Evolutionary conservation across 2,797 vertebrate genomes (phyloP), one percentile per base, ranked within the genome.

Genomic region (Dromococcyx pavoninus): DNA sequence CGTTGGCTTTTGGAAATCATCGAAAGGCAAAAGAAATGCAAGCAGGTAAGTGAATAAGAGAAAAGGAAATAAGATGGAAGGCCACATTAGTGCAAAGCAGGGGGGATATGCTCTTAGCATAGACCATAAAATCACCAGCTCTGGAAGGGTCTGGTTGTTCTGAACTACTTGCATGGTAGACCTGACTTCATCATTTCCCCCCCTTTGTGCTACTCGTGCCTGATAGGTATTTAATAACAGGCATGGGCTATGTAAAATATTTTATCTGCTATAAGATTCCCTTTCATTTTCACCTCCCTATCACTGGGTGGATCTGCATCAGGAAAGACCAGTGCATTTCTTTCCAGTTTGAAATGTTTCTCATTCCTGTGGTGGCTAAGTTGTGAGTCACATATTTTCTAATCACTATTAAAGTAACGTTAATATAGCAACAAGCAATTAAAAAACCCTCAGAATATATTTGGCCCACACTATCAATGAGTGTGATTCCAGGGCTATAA

Each of bases 401-500:
- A 87, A 87, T 62, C 41, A 71, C 58, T 79, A 18, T 35, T 64
- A 71, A 87, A 95, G 48, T 76, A 88, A 57, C 33, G 67, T 51
- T 76, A 73, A 90, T 90, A 78, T 30, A 93, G 56, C 67, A 90
- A 90, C 64, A 82, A 86, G 80, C 77, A 95, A 95, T 95, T 96
- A 33, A 78, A 90, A 90, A 81, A 88, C 11, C 0, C 9, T 30
- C 79, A 56, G 75, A 71, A 76, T 71, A 72, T 85, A 7, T 85
- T 77, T 89, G 60, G 65, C 61, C 57, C 19, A 75, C 21, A 5
- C 61, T 85, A 13, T 61, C 74, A 88, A 57, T 13, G 80, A 82
- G 71, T 46, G 41, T 50, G 48, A 74, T 85, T 85, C 48, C 86
- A 85, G 35, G 62, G 48, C 39, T 72, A 50, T 93, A 86, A 95